Evolutionary conservation across 2,797 vertebrate species (phyloP).

Genomic region (Acanthurus leucopareius): DNA sequence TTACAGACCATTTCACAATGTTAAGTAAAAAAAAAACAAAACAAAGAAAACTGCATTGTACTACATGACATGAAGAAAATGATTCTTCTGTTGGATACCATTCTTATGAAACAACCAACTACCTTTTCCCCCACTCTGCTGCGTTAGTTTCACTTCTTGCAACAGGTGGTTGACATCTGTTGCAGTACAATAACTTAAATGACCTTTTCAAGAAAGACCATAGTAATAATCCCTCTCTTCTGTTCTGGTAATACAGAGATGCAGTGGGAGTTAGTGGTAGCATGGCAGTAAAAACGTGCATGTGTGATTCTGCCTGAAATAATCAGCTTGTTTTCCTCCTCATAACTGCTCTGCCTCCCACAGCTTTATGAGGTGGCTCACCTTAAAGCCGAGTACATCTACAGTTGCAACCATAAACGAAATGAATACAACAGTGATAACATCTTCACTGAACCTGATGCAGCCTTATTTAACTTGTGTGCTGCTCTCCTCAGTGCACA

Average conservation of each 20-base stretch:
- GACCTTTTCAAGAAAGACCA: slow-evolving; percentile 36
- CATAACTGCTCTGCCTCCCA: slow-evolving; percentile 62
- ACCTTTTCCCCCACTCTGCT: slow-evolving; percentile 33
- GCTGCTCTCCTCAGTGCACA: slow-evolving; percentile 11
- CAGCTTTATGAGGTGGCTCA: slow-evolving; percentile 40
- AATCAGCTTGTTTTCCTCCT: slow-evolving; percentile 65
- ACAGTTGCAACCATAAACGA: slow-evolving; percentile 36
- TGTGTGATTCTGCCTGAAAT: slow-evolving; percentile 16
- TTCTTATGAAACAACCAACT: slow-evolving; percentile 52
- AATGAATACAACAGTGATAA: slow-evolving; percentile 50
- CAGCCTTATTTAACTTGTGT: slow-evolving; percentile 31
- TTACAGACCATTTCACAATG: background rate
- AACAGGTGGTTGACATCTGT: slow-evolving; percentile 73
- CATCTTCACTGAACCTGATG: slow-evolving; percentile 12
- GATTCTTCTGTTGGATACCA: slow-evolving; percentile 30
- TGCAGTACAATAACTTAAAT: slow-evolving; percentile 73
- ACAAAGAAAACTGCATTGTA: background rate
- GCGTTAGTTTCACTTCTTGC: slow-evolving; percentile 72
- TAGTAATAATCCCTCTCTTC: slow-evolving; percentile 48
- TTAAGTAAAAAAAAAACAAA: too few species aligned
- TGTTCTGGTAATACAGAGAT: slow-evolving; percentile 48
- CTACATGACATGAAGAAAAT: slow-evolving; percentile 4
- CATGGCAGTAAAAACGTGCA: slow-evolving; percentile 33
- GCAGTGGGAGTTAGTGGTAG: slow-evolving; percentile 7
- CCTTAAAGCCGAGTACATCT: slow-evolving; percentile 7